These are phyloP conservation scores for Clistopyga incitator DNA, from an alignment of 2,888 invertebrate genomes.

Conservation along the genomic window DNA sequence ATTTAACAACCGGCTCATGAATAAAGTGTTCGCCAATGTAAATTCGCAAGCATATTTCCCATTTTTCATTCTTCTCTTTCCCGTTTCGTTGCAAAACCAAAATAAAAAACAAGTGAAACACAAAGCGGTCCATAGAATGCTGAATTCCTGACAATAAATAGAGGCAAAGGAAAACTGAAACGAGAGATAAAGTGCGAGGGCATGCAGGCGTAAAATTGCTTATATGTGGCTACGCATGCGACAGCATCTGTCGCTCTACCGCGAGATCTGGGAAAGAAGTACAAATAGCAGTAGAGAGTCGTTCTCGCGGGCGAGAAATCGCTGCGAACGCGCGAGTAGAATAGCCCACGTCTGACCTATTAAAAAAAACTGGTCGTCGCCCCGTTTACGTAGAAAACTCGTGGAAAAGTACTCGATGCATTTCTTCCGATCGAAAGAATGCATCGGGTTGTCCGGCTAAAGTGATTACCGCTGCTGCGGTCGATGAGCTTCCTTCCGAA, in stretches of 20 bases:
- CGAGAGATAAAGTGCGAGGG: conserved; percentile 29
- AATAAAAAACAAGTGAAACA: not conserved
- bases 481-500: not conserved
- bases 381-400: conserved; percentile 16
- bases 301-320: conserved; percentile 50
- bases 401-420: conserved; percentile 22
- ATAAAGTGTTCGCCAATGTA: no score
- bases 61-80: no score
- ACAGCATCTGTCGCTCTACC: conserved; percentile 50
- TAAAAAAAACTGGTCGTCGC: conserved; percentile 33
- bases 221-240: conserved; percentile 41
- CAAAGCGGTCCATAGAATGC: not conserved
- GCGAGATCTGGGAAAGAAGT: conserved; percentile 25
- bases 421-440: not conserved
- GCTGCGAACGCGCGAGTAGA: conserved; percentile 19
- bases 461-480: not conserved
- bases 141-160: not conserved
- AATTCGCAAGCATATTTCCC: no score
- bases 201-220: conserved; percentile 54
- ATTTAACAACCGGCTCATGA: no score
- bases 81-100: no score
- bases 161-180: conserved; percentile 69
- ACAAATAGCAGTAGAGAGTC: conserved; percentile 11
- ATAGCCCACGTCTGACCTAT: conserved; percentile 50
- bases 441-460: not conserved